A percentile compares a stretch with the other conserved stretches of the same genome.
These are phyloP conservation scores for Psilopsiagon aurifrons DNA, from an alignment of 2,113 vertebrate genomes.

Conservation along the genomic window DNA sequence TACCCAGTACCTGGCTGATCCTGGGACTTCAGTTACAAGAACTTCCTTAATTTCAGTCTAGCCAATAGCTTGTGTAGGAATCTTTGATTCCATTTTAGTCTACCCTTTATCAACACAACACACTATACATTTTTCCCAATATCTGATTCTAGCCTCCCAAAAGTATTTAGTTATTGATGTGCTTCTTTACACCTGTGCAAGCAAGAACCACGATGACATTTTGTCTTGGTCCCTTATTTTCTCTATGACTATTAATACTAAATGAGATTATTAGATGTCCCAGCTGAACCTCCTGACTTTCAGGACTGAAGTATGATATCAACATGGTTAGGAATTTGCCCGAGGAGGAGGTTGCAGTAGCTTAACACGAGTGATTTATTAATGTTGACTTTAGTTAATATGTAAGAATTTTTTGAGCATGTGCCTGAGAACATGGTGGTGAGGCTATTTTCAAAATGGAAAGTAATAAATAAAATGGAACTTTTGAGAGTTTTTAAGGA, in stretches of 20 bases:
- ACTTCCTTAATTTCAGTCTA: background rate
- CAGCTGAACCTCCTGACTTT: conserved; percentile 15
- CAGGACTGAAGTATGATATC: background rate
- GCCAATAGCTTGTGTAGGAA: background rate
- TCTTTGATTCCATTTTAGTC: background rate
- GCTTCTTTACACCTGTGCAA: background rate
- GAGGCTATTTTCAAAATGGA: conserved; percentile 39
- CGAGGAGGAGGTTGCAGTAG: conserved; percentile 26
- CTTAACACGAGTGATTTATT: conserved; percentile 28
- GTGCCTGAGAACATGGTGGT: conserved; percentile 38
- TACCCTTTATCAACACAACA: background rate
- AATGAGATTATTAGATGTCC: background rate
- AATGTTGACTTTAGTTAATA: conserved; percentile 37
- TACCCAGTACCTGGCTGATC: background rate
- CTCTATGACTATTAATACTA: background rate
- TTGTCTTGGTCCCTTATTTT: background rate
- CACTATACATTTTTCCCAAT: background rate
- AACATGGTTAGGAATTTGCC: conserved; percentile 51
- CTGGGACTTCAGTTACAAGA: background rate
- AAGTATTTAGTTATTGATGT: background rate
- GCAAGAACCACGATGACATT: background rate
- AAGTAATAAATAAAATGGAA: conserved; percentile 30
- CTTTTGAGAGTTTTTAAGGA: background rate
- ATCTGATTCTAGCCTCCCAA: background rate
- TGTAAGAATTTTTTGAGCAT: conserved; percentile 39